Evolutionary conservation across 1,140 invertebrate genomes (phyloP).

Genomic region (Papilio polytes): DNA sequence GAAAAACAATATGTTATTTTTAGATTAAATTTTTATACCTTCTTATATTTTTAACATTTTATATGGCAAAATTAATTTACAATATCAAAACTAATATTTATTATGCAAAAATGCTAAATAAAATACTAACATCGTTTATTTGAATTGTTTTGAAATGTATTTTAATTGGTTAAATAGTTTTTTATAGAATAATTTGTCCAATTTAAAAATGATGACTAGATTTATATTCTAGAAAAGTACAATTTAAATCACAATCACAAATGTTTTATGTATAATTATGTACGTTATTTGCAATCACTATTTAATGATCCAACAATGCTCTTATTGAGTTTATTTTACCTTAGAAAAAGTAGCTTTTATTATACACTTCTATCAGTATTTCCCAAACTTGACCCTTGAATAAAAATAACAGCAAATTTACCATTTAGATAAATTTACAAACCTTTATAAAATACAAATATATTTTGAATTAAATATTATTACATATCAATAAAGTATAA

Average conservation of each 20-base stretch:
- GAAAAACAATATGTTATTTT: background rate
- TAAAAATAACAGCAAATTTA: background rate
- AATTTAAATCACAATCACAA: background rate
- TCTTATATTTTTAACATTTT: conserved; percentile 10
- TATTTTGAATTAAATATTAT: background rate
- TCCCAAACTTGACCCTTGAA: background rate
- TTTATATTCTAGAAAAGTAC: conserved; percentile 10
- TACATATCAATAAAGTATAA: background rate
- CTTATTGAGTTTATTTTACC: background rate
- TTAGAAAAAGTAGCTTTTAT: background rate
- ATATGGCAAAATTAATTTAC: background rate
- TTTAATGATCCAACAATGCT: background rate
- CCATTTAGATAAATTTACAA: background rate
- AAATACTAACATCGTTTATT: background rate
- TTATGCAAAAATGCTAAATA: background rate
- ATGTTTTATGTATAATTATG: background rate
- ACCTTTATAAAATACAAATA: background rate
- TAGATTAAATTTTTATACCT: background rate
- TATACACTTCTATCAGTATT: background rate
- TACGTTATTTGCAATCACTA: background rate
- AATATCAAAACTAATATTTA: background rate
- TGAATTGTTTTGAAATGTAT: background rate
- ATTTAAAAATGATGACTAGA: background rate
- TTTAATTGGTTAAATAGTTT: background rate
- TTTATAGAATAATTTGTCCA: background rate